A percentile compares a stretch with the other conserved stretches of the same genome.
These are phyloP conservation scores for Argyresthia goedartella DNA, from an alignment of 2,888 invertebrate species.

Conservation along the genomic window DNA sequence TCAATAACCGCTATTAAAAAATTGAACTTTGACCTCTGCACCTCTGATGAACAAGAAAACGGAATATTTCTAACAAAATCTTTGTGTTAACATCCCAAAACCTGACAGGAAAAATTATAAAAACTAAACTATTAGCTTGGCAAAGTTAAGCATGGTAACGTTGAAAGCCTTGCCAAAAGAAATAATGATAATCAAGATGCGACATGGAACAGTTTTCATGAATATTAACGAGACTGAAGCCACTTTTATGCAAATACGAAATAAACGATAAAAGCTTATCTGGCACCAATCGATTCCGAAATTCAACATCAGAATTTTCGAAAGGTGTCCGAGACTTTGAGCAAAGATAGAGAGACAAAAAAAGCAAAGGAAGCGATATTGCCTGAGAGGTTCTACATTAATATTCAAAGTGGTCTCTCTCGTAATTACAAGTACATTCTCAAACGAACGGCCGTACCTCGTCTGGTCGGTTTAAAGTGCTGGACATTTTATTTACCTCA, in stretches of 20 bases:
- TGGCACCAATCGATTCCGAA: conserved; percentile 30
- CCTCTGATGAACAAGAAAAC: conserved; percentile 11
- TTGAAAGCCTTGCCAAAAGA: too few relatives aligned
- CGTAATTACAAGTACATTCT: conserved; percentile 14
- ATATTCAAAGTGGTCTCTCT: conserved; percentile 16
- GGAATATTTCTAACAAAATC: too few relatives aligned
- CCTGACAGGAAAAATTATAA: too few relatives aligned
- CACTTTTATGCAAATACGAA: conserved; percentile 50
- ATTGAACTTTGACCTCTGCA: conserved; percentile 33
- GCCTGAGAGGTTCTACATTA: conserved; percentile 12
- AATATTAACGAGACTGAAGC: conserved; percentile 39
- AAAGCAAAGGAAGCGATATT: conserved; percentile 17
- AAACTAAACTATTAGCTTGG: too few relatives aligned
- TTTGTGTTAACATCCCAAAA: too few relatives aligned
- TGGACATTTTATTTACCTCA: conserved; percentile 9
- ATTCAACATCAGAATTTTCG: conserved; percentile 41
- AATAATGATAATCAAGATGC: conserved; percentile 5
- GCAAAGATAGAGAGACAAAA: conserved; percentile 20
- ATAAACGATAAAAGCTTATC: conserved; percentile 40
- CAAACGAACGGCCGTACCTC: conserved; percentile 8
- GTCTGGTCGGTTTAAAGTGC: conserved; percentile 6
- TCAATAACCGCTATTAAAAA: conserved; percentile 31
- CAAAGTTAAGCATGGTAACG: too few relatives aligned
- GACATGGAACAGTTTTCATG: conserved; percentile 28
- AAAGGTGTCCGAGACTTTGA: conserved; percentile 19